Base-by-base conservation (phyloP, 2,888 invertebrate species). In the Uloborus plumipes region DNA sequence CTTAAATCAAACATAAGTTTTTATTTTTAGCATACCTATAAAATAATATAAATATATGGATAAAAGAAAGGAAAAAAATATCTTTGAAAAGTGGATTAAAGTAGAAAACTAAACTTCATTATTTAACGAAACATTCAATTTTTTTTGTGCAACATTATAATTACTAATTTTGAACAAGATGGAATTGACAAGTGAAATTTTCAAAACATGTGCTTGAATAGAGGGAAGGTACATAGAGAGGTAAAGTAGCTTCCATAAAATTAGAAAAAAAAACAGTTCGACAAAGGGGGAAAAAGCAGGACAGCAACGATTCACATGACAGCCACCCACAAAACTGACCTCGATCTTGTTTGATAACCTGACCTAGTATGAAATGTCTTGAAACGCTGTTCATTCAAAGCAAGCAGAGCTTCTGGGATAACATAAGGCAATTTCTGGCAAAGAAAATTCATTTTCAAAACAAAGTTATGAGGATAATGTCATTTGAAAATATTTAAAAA, bases 401-500 rank as follows among this genome's bases (percentile, higher is more conserved):
- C 67, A 18, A 80, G 73, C 51, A 80, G 58, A 58, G 70, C 80
- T 58, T 80, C 80, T 39, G 80, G 74, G 2, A 80, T n/a, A 50
- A 80, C 39, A n/a, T 39, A 58, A 20, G 71, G 82, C 53, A 75
- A 49, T 71, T 72, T 66, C 70, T 71, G 64, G 39, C 49, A 82
- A 76, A 72, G 66, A 13, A 76, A 49, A 39, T 55, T n/a, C 55
- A 55, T 55, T 55, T 55, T 16, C 55, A n/a, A 14, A n/a, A 9
- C 55, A 55, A 9, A 55, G n/a, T 11, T 13, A 18, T 55, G 0
- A 55, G n/a, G 11, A n/a, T 16, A 55, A 55, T 9, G 0, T 55
- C 2, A 11, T 55, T 18, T 16, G 16, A 15, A n/a, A 55, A 16
- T 14, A 55, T 18, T 18, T 14, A 18, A 11, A 55, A 55, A 20